Evolutionary conservation across 2,797 vertebrate species (phyloP).

Genomic region (Lacerta viridis): DNA sequence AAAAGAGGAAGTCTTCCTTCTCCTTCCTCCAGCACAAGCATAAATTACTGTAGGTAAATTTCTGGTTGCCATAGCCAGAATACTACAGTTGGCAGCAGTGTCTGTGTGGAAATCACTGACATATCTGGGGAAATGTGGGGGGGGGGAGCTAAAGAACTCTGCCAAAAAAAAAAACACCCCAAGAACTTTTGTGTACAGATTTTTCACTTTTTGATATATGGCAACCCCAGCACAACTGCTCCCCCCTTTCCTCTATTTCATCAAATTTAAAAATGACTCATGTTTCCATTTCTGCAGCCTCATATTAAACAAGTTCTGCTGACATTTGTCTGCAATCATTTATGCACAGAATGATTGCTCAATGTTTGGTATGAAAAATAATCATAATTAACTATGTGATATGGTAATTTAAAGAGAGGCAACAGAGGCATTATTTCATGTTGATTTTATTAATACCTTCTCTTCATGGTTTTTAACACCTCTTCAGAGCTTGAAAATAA

Average conservation of each 20-base stretch:
- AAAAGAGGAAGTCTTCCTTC: too few species aligned
- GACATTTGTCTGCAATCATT: constrained; percentile 45
- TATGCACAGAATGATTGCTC: constrained; percentile 41
- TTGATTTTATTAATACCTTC: constrained; percentile 52
- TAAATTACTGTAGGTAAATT: too few species aligned
- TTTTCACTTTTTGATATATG: too few species aligned
- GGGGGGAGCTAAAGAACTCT: too few species aligned
- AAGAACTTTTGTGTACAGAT: too few species aligned
- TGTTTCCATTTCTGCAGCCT: constrained; percentile 38
- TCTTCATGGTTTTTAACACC: constrained; percentile 64
- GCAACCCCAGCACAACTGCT: neutral
- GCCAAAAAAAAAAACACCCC: too few species aligned
- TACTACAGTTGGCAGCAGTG: too few species aligned
- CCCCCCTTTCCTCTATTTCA: neutral
- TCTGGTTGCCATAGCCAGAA: too few species aligned
- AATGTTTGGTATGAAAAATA: constrained; percentile 2
- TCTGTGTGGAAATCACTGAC: too few species aligned
- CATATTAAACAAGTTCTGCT: constrained; percentile 41
- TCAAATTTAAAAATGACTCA: constrained; percentile 43
- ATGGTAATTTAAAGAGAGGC: constrained; percentile 56
- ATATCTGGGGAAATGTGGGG: too few species aligned
- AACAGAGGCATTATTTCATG: constrained; percentile 37
- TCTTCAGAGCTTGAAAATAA: constrained; percentile 52
- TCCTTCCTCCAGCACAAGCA: too few species aligned
- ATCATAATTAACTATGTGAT: constrained; percentile 20